Evolutionary conservation across 1,140 invertebrate genomes (phyloP).

Genomic region (Euglossa dilemma): DNA sequence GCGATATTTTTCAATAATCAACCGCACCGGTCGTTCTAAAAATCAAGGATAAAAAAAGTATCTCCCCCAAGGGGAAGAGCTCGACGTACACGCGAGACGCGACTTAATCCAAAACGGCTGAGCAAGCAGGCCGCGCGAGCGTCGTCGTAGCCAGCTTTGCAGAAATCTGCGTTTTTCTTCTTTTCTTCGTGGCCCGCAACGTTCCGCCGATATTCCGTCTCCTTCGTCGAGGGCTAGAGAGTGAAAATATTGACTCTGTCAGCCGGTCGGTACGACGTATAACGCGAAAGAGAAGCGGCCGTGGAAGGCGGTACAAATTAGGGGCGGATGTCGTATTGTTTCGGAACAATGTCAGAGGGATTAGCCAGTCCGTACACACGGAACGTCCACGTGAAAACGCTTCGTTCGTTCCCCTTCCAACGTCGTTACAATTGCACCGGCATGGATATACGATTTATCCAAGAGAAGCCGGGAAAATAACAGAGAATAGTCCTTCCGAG

Average conservation of each 20-base stretch:
- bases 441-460: constrained; percentile 34
- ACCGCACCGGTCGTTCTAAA: neutral
- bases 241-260: constrained; percentile 62
- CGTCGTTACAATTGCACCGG: neutral
- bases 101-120: constrained; percentile 52
- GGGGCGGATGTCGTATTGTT: constrained; percentile 65
- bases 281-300: neutral
- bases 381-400: constrained; percentile 30
- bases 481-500: constrained; percentile 4
- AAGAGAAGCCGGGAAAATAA: constrained; percentile 1
- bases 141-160: constrained; percentile 37
- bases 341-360: constrained; percentile 73
- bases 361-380: constrained; percentile 59
- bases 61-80: too few species aligned
- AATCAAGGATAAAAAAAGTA: neutral
- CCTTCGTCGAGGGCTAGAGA: constrained; percentile 20
- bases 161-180: constrained; percentile 52
- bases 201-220: constrained; percentile 56
- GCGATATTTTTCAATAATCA: neutral
- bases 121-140: constrained; percentile 34
- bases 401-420: neutral
- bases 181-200: neutral
- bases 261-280: constrained; percentile 20
- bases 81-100: neutral
- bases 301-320: constrained; percentile 48